Percentiles rank a stretch among this genome's conserved stretches.
Evolutionary conservation across 2,113 vertebrate genomes (phyloP).

Genomic region (Oryzias javanicus): DNA sequence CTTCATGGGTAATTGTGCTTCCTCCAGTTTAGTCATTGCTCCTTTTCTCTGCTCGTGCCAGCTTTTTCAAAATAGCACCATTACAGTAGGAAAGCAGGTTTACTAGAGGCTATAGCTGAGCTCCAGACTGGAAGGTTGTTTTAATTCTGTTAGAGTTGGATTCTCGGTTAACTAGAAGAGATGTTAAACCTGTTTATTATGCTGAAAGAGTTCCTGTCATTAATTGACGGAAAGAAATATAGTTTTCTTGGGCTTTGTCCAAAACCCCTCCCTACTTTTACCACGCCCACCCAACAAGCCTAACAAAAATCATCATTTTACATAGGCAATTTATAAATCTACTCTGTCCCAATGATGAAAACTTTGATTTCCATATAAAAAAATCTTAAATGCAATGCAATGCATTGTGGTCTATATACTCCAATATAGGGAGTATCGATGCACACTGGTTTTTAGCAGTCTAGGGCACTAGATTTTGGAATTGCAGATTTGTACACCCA

Average conservation of each 20-base stretch:
- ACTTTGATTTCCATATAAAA: too few relatives aligned
- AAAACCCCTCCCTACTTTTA: constrained; percentile 24
- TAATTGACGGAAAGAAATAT: constrained; percentile 39
- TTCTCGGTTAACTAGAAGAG: constrained; percentile 41
- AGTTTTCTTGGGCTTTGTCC: constrained; percentile 50
- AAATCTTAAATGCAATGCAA: too few relatives aligned
- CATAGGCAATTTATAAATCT: too few relatives aligned
- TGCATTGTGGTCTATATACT: too few relatives aligned
- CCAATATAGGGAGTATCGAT: too few relatives aligned
- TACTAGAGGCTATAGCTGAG: constrained; percentile 3
- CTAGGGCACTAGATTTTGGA: too few relatives aligned
- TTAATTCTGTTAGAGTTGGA: constrained; percentile 11
- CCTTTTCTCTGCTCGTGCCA: not conserved
- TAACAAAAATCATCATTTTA: too few relatives aligned
- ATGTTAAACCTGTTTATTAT: constrained; percentile 36
- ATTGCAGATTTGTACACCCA: too few relatives aligned
- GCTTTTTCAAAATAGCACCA: not conserved
- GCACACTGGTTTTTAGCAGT: too few relatives aligned
- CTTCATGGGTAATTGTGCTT: constrained; percentile 7
- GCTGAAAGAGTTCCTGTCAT: constrained; percentile 53
- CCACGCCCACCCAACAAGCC: too few relatives aligned
- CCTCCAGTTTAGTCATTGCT: constrained; percentile 8
- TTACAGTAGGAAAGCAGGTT: not conserved
- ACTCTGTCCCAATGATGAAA: too few relatives aligned
- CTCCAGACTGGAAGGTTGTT: constrained; percentile 2